Evolutionary conservation across 2,888 invertebrate species (phyloP).

Genomic region (Syrphus vitripennis): DNA sequence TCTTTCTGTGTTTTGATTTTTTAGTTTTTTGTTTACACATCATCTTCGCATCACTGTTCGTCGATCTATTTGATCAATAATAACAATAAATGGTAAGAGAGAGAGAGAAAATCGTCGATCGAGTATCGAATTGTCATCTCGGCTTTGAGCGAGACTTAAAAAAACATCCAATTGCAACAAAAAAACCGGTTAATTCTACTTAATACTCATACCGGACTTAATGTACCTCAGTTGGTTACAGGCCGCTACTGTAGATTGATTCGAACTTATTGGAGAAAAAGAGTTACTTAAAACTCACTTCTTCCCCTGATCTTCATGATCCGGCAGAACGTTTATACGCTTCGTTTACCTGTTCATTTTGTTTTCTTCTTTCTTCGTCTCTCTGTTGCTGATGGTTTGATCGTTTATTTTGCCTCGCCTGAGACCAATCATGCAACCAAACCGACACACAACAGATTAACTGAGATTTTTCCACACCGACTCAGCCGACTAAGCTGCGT

Average conservation of each 20-base stretch:
- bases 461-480: constrained; percentile 64
- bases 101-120: constrained; percentile 51
- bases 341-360: constrained; percentile 43
- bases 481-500: constrained; percentile 46
- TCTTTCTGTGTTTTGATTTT: constrained; percentile 15
- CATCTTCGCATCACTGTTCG: constrained; percentile 50
- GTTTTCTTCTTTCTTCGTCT: not conserved
- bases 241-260: constrained; percentile 58
- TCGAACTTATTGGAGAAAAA: constrained; percentile 33
- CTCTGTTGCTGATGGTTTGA: constrained; percentile 28
- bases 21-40: constrained; percentile 65
- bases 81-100: not conserved
- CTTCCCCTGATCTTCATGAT: not conserved
- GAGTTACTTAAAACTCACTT: not conserved
- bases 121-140: constrained; percentile 61
- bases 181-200: constrained; percentile 43
- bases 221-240: not conserved
- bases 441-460: constrained; percentile 25
- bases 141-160: not conserved
- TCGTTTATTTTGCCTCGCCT: constrained; percentile 37
- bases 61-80: constrained; percentile 52
- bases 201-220: constrained; percentile 9
- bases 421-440: constrained; percentile 29
- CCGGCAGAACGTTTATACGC: constrained; percentile 46
- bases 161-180: constrained; percentile 26